phyloP scores from a whole-genome alignment of 2,797 vertebrate species.

The Sebastiscus tertius region DNA sequence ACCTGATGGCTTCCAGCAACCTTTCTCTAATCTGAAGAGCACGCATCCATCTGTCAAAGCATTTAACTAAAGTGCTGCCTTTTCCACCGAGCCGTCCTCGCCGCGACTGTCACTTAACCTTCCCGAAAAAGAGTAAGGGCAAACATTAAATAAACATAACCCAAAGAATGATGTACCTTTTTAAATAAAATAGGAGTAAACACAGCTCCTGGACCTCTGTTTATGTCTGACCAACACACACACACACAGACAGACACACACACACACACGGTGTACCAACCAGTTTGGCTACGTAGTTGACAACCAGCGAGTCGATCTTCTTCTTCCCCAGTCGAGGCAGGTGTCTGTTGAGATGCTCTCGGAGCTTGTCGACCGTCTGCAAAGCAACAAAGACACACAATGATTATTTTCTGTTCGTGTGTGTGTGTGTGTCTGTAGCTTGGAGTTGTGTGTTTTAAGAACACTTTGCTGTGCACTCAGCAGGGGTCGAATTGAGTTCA shows the following conservation, averaged over 20 bases:
- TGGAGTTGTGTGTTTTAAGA: slow-evolving; percentile 32
- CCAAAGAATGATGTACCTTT: slow-evolving; percentile 1
- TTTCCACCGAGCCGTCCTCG: slow-evolving; percentile 1
- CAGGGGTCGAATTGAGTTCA: slow-evolving; percentile 65
- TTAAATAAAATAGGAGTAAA: background rate
- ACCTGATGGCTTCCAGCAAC: slow-evolving; percentile 14
- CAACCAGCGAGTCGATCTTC: slow-evolving; percentile 90
- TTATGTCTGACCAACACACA: background rate
- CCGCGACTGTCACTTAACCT: slow-evolving; percentile 49
- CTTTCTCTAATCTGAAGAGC: slow-evolving; percentile 22
- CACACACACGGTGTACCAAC: slow-evolving; percentile 59
- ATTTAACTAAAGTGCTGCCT: slow-evolving; percentile 28
- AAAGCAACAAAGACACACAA: background rate
- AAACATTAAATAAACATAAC: slow-evolving; percentile 48
- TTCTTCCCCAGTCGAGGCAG: slow-evolving; percentile 90
- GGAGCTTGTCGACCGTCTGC: slow-evolving; percentile 92
- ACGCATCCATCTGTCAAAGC: slow-evolving; percentile 21
- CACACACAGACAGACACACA: background rate
- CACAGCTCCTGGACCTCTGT: background rate
- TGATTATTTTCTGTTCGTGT: slow-evolving; percentile 23
- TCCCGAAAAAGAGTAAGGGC: slow-evolving; percentile 22
- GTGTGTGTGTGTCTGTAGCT: background rate
- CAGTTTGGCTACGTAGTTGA: slow-evolving; percentile 91
- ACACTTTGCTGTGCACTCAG: slow-evolving; percentile 34
- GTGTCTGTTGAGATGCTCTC: slow-evolving; percentile 91